Base-by-base conservation (phyloP, 2,888 invertebrate genomes). In the Clunio marinus region DNA sequence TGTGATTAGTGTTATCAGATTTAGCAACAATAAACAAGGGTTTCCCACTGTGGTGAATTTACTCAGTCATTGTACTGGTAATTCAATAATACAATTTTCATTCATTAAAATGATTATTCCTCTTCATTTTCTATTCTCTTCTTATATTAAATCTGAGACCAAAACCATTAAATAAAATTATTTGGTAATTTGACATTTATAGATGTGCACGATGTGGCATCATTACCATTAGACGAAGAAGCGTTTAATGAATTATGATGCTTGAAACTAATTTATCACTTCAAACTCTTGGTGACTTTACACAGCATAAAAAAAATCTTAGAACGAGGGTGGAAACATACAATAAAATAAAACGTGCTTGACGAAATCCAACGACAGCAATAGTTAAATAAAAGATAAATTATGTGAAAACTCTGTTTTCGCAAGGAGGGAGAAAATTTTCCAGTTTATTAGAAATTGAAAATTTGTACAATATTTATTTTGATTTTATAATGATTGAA, bases 181-280 rank as follows among this genome's bases (percentile, higher is more conserved):
- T 62, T 62, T 17, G 10, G 45, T 62, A 55, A 66, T 55, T 66
- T 66, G 66, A 66, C 46, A 66, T 66, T 66, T 45, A 45, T 65
- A 62, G 62, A 62, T 66, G 35, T n/a, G 59, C 59, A 59, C 32
- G 10, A 32, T 10, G 57, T 15, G 27, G 28, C 66, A 62, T 62
- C 62, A 62, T 22, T 41, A 62, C 62, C 62, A 37, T 24, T 8
- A 22, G 4, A 62, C 32, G 62, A 62, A 25, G 62, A 28, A 41
- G 41, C 62, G 25, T 57, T 59, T 28, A 24, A 35, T 32, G 35
- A 32, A 66, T 45, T 46, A 51, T 66, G 51, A 27, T 32, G 41
- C 41, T 66, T 51, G 22, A 24, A 66, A 51, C 27, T 66, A 46
- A 63, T 45, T 45, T 45, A 27, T 45, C 25, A 41, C 15, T 46